Evolutionary conservation across 2,797 vertebrate genomes (phyloP).

Genomic region (Pipistrellus kuhlii): DNA sequence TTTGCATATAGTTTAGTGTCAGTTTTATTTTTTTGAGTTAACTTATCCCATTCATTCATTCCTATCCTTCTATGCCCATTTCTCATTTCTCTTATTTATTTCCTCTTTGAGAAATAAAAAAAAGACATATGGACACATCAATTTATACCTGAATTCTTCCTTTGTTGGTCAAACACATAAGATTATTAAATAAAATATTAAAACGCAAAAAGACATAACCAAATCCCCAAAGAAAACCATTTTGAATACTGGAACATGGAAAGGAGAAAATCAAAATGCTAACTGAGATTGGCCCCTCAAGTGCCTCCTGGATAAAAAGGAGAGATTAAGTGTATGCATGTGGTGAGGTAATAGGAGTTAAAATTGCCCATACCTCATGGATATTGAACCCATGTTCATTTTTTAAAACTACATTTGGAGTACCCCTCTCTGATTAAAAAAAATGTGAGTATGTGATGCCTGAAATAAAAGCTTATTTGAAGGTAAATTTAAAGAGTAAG

Average conservation of each 20-base stretch:
- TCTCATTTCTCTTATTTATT: background rate
- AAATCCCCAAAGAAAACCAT: background rate
- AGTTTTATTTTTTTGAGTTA: background rate
- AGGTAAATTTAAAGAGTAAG: background rate
- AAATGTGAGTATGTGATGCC: background rate
- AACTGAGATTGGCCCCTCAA: background rate
- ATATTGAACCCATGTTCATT: background rate
- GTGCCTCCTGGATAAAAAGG: background rate
- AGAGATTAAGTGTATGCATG: background rate
- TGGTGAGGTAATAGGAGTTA: background rate
- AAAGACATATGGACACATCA: background rate
- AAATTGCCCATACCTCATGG: background rate
- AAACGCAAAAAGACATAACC: background rate
- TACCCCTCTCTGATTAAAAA: background rate
- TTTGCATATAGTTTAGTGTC: background rate
- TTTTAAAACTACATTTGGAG: background rate
- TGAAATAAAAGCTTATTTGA: background rate
- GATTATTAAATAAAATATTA: background rate
- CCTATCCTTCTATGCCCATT: fast-evolving
- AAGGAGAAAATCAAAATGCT: background rate
- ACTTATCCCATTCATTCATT: background rate
- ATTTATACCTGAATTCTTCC: background rate
- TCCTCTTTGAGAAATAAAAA: background rate
- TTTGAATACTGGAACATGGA: background rate
- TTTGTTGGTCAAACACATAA: background rate